Evolutionary conservation across 2,113 vertebrate species (phyloP).

Genomic region (Egretta garzetta): DNA sequence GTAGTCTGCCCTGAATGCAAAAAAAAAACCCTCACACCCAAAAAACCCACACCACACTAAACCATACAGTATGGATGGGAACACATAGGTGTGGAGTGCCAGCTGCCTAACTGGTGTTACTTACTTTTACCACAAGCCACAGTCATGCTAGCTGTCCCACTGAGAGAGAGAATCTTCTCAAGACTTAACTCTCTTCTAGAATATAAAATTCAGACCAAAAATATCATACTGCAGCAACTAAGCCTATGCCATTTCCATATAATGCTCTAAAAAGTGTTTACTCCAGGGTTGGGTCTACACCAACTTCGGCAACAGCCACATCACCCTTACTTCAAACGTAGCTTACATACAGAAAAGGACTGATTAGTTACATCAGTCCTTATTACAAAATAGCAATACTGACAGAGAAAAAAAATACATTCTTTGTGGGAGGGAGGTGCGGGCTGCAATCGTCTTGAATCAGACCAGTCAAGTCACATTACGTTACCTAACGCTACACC

Average conservation of each 20-base stretch:
- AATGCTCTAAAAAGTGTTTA: background rate
- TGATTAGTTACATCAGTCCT: background rate
- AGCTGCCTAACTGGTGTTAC: background rate
- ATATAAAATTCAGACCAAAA: background rate
- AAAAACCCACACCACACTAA: background rate
- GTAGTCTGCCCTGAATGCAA: background rate
- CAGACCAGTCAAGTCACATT: background rate
- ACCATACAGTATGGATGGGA: background rate
- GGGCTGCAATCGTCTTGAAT: background rate
- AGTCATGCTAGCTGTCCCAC: background rate
- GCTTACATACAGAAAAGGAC: background rate
- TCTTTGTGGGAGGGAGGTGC: background rate
- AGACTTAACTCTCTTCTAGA: background rate
- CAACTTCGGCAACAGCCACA: background rate
- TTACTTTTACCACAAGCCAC: background rate
- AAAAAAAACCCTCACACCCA: background rate
- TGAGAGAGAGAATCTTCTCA: background rate
- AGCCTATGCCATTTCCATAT: background rate
- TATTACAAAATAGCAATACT: background rate
- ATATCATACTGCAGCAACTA: background rate
- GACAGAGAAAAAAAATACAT: background rate
- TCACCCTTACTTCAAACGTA: background rate
- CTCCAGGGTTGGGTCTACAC: rapidly evolving
- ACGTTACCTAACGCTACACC: background rate
- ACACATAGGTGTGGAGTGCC: background rate